Evolutionary conservation across 2,888 invertebrate species (phyloP).

Genomic region (Glaucopsyche alexis): DNA sequence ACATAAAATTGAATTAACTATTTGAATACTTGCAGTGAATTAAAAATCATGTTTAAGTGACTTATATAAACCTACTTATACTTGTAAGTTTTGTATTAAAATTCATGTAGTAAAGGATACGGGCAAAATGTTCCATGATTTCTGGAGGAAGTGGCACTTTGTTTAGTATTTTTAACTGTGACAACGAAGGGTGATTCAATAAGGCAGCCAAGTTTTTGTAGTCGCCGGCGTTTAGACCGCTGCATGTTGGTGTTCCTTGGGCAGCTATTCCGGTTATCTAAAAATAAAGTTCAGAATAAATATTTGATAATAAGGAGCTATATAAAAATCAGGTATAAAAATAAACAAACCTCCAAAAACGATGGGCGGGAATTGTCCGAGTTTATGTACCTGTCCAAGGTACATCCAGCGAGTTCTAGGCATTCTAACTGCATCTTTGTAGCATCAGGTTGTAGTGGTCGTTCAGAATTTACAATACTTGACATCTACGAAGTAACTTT

Average conservation of each 20-base stretch:
- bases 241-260: conserved; percentile 88
- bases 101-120: conserved; percentile 84
- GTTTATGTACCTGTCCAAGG: conserved; percentile 87
- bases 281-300: conserved; percentile 33
- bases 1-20: too few species aligned
- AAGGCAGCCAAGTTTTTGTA: conserved; percentile 90
- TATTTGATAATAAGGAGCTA: not conserved
- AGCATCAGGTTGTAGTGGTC: conserved; percentile 54
- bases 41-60: too few species aligned
- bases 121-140: conserved; percentile 96
- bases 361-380: conserved; percentile 86
- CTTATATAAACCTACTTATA: not conserved
- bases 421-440: conserved; percentile 81
- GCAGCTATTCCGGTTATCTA: conserved; percentile 83
- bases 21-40: too few species aligned
- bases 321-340: not conserved
- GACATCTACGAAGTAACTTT: conserved; percentile 66
- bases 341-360: conserved; percentile 78
- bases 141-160: conserved; percentile 95
- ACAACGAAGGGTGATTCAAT: conserved; percentile 84
- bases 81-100: not conserved
- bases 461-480: conserved; percentile 60
- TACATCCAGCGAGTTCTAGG: conserved; percentile 88
- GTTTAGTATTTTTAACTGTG: conserved; percentile 88
- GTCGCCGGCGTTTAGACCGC: conserved; percentile 94